These are phyloP conservation scores for Thera obeliscata DNA, from an alignment of 2,888 invertebrate species.

Conservation along the genomic window DNA sequence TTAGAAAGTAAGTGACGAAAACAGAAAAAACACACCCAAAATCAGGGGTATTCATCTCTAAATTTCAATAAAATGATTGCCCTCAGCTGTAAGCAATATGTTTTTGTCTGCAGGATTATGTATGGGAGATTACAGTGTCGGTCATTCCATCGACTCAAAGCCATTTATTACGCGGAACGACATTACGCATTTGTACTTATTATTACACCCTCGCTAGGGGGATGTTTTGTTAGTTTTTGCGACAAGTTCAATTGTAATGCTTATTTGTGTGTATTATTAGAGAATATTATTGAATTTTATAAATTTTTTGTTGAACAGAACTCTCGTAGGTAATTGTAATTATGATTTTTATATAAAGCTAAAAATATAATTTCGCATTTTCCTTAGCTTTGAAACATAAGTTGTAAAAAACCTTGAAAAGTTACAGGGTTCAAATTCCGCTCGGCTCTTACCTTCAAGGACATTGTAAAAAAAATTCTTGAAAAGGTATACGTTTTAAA, in stretches of 20 bases:
- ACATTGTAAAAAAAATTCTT: no score
- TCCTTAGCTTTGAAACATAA: no score
- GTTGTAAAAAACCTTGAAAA: no score
- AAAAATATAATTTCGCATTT: no score
- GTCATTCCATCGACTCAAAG: constrained; percentile 70
- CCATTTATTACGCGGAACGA: constrained; percentile 65
- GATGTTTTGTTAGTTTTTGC: constrained; percentile 26
- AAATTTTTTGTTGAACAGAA: neutral
- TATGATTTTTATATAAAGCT: neutral
- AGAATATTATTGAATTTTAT: neutral
- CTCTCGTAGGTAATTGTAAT: neutral
- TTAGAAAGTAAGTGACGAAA: no score
- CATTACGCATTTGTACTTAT: constrained; percentile 59
- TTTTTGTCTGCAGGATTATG: constrained; percentile 64
- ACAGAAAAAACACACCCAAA: no score
- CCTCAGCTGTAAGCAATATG: constrained; percentile 69
- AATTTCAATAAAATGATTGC: constrained; percentile 52
- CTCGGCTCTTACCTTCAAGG: no score
- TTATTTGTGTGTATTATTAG: neutral
- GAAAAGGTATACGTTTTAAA: no score
- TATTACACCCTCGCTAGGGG: constrained; percentile 50
- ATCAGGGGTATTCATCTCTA: no score
- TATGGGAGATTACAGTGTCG: constrained; percentile 64
- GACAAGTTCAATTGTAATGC: constrained; percentile 19
- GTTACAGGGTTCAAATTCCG: no score